These are phyloP conservation scores for Coleophora flavipennella DNA, from an alignment of 2,888 invertebrate species.

Conservation along the genomic window DNA sequence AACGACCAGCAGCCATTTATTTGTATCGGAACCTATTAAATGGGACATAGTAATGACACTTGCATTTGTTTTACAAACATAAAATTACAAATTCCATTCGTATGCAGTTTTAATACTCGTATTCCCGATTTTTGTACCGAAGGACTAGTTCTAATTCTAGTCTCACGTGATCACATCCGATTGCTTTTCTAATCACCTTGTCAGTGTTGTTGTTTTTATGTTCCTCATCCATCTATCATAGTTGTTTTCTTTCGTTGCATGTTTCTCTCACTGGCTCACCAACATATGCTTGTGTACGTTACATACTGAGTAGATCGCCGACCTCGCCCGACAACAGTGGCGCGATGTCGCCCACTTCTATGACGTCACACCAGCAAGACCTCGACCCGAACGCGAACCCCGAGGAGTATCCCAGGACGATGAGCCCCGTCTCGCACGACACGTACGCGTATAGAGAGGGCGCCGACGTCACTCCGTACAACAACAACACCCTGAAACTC, in stretches of 20 bases:
- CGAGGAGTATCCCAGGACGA: constrained; percentile 50
- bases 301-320: constrained; percentile 57
- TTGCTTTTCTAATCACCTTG: constrained; percentile 47
- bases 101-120: too few relatives aligned
- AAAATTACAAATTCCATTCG: too few relatives aligned
- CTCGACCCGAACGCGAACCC: constrained; percentile 45
- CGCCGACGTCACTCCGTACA: constrained; percentile 44
- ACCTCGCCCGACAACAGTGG: constrained; percentile 55
- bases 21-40: too few relatives aligned
- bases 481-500: constrained; percentile 64
- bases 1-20: too few relatives aligned
- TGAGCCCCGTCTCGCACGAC: constrained; percentile 70
- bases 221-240: constrained; percentile 44
- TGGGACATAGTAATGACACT: too few relatives aligned
- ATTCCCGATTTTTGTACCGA: too few relatives aligned
- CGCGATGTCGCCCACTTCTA: constrained; percentile 59
- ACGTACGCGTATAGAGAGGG: constrained; percentile 70
- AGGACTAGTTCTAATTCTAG: too few relatives aligned
- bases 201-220: constrained; percentile 34
- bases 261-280: constrained; percentile 68
- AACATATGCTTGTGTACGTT: constrained; percentile 65
- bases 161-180: constrained; percentile 19
- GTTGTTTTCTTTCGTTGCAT: constrained; percentile 62
- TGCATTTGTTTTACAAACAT: too few relatives aligned
- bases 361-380: constrained; percentile 42